Evolutionary conservation across 1,140 invertebrate species (phyloP).

Genomic region (Caenorhabditis remanei): DNA sequence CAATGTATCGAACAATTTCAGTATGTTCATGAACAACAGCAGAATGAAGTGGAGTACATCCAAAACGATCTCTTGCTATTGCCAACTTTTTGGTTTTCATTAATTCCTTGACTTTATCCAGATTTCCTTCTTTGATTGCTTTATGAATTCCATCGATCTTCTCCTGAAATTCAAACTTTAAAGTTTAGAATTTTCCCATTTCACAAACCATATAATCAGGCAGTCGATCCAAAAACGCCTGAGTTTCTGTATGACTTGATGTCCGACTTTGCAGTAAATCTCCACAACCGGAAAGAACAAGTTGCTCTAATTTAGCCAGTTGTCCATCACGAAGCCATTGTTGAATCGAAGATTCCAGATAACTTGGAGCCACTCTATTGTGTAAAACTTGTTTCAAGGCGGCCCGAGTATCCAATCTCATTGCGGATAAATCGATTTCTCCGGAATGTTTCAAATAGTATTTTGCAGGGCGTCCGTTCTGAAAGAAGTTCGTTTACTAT

Average conservation of each 20-base stretch:
- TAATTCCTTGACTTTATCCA: slow-evolving; percentile 80
- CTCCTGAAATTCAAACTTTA: slow-evolving; percentile 69
- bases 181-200: background rate
- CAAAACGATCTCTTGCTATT: slow-evolving; percentile 78
- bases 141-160: slow-evolving; percentile 82
- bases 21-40: slow-evolving; percentile 82
- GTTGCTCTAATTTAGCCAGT: slow-evolving; percentile 78
- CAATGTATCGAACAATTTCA: slow-evolving; percentile 81
- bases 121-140: slow-evolving; percentile 83
- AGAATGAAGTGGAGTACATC: slow-evolving; percentile 85
- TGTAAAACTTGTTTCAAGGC: slow-evolving; percentile 76
- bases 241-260: slow-evolving; percentile 82
- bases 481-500: background rate
- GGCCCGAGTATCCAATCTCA: slow-evolving; percentile 76
- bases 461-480: slow-evolving; percentile 76
- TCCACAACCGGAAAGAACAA: slow-evolving; percentile 79
- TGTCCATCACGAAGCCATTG: slow-evolving; percentile 79
- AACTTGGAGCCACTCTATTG: slow-evolving; percentile 76
- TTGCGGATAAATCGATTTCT: slow-evolving; percentile 74
- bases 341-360: slow-evolving; percentile 80
- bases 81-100: slow-evolving; percentile 80
- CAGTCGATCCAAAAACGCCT: slow-evolving; percentile 83
- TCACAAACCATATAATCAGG: slow-evolving; percentile 83
- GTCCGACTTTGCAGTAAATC: slow-evolving; percentile 83
- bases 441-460: slow-evolving; percentile 77